These are phyloP conservation scores for Tetragonula clypearis DNA, from an alignment of 1,140 invertebrate genomes.

Conservation along the genomic window DNA sequence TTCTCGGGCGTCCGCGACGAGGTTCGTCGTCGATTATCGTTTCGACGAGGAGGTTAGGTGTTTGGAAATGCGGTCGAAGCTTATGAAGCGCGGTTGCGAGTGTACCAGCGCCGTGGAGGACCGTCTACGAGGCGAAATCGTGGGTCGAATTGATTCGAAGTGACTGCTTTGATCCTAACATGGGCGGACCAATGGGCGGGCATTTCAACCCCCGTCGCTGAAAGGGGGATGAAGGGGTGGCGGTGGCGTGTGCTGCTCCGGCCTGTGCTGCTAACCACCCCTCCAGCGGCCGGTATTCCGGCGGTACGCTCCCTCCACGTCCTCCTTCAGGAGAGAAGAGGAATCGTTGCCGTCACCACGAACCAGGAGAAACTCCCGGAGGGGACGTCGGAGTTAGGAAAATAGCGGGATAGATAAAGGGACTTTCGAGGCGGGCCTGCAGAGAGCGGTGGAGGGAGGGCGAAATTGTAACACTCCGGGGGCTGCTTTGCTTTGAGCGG, in stretches of 20 bases:
- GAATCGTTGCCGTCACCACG: conserved; percentile 59
- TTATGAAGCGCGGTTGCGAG: conserved; percentile 65
- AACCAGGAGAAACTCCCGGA: conserved; percentile 58
- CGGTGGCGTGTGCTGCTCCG: background rate
- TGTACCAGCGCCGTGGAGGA: conserved; percentile 60
- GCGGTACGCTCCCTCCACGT: conserved; percentile 64
- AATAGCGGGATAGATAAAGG: conserved; percentile 76
- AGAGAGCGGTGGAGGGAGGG: conserved; percentile 25
- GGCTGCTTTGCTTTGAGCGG: conserved; percentile 70
- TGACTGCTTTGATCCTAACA: conserved; percentile 54
- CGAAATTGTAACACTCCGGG: conserved; percentile 71
- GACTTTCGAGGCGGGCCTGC: conserved; percentile 53
- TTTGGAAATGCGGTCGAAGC: conserved; percentile 45
- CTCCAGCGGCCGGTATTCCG: conserved; percentile 11
- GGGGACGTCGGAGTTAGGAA: conserved; percentile 73
- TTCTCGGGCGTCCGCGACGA: background rate
- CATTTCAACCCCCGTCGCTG: conserved; percentile 50
- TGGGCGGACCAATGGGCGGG: conserved; percentile 67
- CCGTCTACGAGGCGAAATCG: conserved; percentile 72
- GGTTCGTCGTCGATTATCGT: background rate
- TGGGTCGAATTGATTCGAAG: conserved; percentile 77
- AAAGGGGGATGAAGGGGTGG: conserved; percentile 24
- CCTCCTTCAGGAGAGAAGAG: conserved; percentile 47
- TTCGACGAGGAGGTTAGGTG: conserved; percentile 23
- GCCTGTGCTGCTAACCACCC: background rate